These are phyloP conservation scores for Drosophila miranda DNA, from an alignment of 1,140 invertebrate genomes.

Conservation along the genomic window DNA sequence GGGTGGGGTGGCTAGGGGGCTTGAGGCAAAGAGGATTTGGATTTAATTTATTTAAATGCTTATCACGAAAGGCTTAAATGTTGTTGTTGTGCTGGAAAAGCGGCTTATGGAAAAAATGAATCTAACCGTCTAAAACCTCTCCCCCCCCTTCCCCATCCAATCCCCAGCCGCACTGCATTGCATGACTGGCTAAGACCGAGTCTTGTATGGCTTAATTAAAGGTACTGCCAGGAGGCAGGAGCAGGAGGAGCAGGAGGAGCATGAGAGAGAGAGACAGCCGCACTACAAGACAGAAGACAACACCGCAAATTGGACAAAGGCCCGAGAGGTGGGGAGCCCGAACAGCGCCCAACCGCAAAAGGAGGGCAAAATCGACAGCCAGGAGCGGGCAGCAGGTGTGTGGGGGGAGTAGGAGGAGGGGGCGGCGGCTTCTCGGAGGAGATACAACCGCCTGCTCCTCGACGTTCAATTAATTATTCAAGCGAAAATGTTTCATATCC, in stretches of 20 bases:
- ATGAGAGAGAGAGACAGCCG: constrained; percentile 24
- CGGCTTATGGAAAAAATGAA: constrained; percentile 65
- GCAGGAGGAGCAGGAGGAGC: constrained; percentile 18
- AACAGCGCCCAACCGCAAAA: constrained; percentile 48
- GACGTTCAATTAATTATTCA: constrained; percentile 81
- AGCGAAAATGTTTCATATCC: constrained; percentile 81
- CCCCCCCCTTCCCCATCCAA: too few species aligned
- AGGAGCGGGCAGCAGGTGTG: constrained; percentile 18
- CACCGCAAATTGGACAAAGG: constrained; percentile 21
- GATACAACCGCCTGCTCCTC: constrained; percentile 7
- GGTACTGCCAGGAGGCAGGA: constrained; percentile 9
- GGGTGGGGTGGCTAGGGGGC: too few species aligned
- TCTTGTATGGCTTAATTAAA: constrained; percentile 68
- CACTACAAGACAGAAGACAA: constrained; percentile 25
- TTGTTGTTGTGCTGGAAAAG: constrained; percentile 76
- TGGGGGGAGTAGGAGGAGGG: background rate
- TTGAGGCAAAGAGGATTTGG: constrained; percentile 52
- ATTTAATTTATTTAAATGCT: constrained; percentile 80
- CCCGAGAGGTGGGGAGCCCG: background rate
- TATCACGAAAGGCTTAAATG: constrained; percentile 80
- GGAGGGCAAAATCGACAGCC: constrained; percentile 54
- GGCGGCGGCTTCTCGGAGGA: background rate
- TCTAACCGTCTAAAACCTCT: background rate
- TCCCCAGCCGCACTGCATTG: constrained; percentile 4
- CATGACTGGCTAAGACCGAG: constrained; percentile 1